Percentiles rank a stretch among this genome's conserved stretches.
Evolutionary conservation across 2,797 vertebrate species (phyloP).

Genomic region (Liasis olivaceus): DNA sequence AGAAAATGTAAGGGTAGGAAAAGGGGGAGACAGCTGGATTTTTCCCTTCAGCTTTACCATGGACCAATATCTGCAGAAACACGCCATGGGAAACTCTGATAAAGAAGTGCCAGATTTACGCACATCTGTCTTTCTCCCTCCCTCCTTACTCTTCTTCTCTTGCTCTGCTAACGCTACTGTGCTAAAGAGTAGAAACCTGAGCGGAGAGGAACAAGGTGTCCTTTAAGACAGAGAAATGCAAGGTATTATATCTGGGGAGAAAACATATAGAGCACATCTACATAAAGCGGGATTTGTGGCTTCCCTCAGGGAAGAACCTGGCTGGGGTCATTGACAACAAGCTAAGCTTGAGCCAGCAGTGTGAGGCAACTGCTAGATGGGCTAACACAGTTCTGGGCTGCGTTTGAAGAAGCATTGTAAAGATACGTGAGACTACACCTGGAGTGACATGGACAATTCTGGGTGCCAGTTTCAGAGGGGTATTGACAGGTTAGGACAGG

Average conservation of each 20-base stretch:
- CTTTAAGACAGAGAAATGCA: background rate
- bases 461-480: no score
- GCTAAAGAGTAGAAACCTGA: background rate
- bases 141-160: background rate
- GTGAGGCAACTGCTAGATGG: no score
- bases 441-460: no score
- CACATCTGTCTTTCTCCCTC: background rate
- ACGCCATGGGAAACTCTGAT: background rate
- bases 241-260: background rate
- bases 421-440: no score
- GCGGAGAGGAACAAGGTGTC: background rate
- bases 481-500: no score
- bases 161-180: background rate
- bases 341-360: no score
- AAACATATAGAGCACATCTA: background rate
- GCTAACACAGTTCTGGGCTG: no score
- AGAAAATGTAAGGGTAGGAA: background rate
- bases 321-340: no score
- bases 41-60: background rate
- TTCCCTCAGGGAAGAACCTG: no score
- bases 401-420: no score
- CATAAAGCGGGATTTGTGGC: no score
- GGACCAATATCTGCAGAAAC: background rate
- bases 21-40: background rate
- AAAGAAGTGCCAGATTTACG: background rate